Conservation (phyloP, 2,888 invertebrate species). For the Anarsia innoxiella region DNA sequence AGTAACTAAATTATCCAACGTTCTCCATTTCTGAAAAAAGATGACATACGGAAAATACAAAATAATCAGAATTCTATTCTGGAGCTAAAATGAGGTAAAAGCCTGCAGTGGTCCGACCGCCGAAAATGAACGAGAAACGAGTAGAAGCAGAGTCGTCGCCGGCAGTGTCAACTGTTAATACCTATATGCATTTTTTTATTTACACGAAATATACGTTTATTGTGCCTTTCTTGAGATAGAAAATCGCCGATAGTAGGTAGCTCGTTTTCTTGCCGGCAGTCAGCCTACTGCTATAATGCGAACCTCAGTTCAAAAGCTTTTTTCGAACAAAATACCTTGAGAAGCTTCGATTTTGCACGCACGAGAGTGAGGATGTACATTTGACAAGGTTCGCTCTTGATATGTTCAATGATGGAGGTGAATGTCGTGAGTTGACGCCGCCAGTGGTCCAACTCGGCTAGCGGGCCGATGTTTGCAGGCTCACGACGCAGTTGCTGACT, state of each 20-base stretch:
- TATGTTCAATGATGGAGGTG: slow-evolving; percentile 87
- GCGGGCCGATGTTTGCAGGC: slow-evolving; percentile 85
- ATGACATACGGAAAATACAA: not conserved
- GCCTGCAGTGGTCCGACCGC: too few relatives aligned
- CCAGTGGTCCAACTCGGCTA: slow-evolving; percentile 90
- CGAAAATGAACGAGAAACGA: too few relatives aligned
- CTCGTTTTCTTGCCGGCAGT: too few relatives aligned
- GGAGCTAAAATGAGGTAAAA: too few relatives aligned
- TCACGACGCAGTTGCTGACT: slow-evolving; percentile 88
- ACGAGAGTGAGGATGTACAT: slow-evolving; percentile 82
- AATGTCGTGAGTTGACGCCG: slow-evolving; percentile 84
- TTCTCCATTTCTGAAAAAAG: slow-evolving; percentile 82
- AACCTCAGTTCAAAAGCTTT: too few relatives aligned
- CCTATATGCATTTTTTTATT: too few relatives aligned
- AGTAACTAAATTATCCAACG: slow-evolving; percentile 82
- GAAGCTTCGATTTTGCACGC: slow-evolving; percentile 81
- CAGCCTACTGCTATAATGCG: too few relatives aligned
- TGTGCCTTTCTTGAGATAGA: too few relatives aligned
- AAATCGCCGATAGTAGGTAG: too few relatives aligned
- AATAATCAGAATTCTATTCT: too few relatives aligned
- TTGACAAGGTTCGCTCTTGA: slow-evolving; percentile 79
- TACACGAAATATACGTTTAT: slow-evolving; percentile 3
- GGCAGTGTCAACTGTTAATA: not conserved
- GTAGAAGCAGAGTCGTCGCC: too few relatives aligned
- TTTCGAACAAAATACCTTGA: too few relatives aligned